Evolutionary conservation across 2,113 vertebrate genomes (phyloP), one percentile per base, ranked within the genome.

Genomic region (Ammospiza caudacuta): DNA sequence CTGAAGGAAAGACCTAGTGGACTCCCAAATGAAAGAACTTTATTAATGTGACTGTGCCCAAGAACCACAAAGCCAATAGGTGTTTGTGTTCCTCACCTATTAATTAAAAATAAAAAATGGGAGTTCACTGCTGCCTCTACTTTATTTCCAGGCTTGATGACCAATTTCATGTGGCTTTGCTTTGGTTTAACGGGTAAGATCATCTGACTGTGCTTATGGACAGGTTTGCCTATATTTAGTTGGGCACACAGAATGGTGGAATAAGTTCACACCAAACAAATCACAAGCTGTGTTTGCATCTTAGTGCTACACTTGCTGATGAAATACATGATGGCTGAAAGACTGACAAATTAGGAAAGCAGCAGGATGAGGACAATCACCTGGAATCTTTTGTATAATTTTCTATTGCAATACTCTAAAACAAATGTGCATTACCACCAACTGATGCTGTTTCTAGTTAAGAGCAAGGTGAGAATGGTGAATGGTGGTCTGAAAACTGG

Each of bases 61-160:
- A 83, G 64, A 63, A 35, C 39, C 29, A 64, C 25, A 59, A 89
- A 86, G 63, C 11, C 10, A 74, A 35, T 43, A 87, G 20, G 15
- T 87, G 35, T 15, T 91, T 80, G 6, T 80, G 27, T 83, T 91
- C 52, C 43, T 95, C 47, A 75, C 43, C 39, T 75, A 44, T 33
- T 87, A 91, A 89, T 87, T 89, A 88, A 79, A 76, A 83, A 14
- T 66, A 25, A 95, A 74, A 80, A 62, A 66, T 49, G 62, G 66
- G 18, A 25, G 22, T 43, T 86, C 22, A n/a, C 41, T 69, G 13
- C 33, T 86, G 18, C 46, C 9, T 22, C 58, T 80, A 44, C 13
- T 72, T 59, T 64, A 31, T 79, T 70, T 87, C 16, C 39, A 41
- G 24, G 39, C 29, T 59, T 78, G 37, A 28, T 87, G 35, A 33